Evolutionary conservation across 1,140 invertebrate species (phyloP).

Genomic region (Armadillidium nasatum): DNA sequence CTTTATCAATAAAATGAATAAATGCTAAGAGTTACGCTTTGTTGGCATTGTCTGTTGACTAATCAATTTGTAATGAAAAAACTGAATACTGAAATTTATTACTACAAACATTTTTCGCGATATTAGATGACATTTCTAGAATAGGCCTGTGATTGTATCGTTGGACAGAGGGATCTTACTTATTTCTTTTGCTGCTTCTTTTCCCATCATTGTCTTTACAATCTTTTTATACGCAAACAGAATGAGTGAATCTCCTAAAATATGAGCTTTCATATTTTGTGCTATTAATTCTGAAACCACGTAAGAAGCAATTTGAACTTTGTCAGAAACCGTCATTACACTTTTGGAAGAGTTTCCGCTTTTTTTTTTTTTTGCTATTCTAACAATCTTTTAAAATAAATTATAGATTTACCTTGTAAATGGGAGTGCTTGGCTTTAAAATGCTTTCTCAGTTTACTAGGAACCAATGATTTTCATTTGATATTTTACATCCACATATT

Average conservation of each 20-base stretch:
- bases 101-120: too few species aligned
- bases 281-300: not conserved
- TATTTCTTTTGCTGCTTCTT: conserved; percentile 11
- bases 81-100: too few species aligned
- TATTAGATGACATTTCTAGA: too few species aligned
- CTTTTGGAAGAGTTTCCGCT: conserved; percentile 3
- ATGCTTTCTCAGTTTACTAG: conserved; percentile 9
- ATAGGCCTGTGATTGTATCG: not conserved
- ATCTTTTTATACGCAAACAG: not conserved
- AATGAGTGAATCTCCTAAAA: conserved; percentile 17
- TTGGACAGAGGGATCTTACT: conserved; percentile 10
- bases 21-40: too few species aligned
- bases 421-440: conserved; percentile 18
- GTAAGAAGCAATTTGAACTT: conserved; percentile 12
- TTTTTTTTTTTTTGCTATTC: not conserved
- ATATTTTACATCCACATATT: not conserved
- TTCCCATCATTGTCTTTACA: conserved; percentile 9
- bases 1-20: too few species aligned
- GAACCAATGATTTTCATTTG: not conserved
- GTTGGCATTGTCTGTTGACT: too few species aligned
- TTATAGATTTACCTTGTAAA: conserved; percentile 6
- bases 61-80: too few species aligned
- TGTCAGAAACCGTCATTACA: conserved; percentile 4
- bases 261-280: conserved; percentile 22
- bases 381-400: not conserved